phyloP scores from a whole-genome alignment of 37 sponge, comb jelly and placozoan genomes.

The Agelas oroides region DNA sequence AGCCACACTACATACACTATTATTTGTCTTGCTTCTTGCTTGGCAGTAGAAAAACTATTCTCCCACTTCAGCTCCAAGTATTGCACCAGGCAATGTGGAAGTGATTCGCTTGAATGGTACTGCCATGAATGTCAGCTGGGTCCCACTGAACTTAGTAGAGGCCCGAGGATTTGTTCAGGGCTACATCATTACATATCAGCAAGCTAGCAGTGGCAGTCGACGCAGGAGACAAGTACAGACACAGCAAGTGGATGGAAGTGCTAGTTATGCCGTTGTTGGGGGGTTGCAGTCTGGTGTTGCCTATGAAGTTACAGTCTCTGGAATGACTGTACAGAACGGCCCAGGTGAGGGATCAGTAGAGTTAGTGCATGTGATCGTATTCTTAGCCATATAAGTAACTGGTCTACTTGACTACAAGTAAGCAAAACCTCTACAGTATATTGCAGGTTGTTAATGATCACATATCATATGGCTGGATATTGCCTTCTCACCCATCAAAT shows the following conservation, averaged over 20 bases:
- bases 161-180: slow-evolving; percentile 21
- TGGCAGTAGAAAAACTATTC: too few species aligned
- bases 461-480: too few species aligned
- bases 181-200: slow-evolving; percentile 5
- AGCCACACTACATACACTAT: too few species aligned
- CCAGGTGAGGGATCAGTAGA: too few species aligned
- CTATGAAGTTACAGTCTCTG: slow-evolving; percentile 18
- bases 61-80: neutral
- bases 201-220: neutral
- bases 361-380: too few species aligned
- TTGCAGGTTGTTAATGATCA: too few species aligned
- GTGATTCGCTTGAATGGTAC: slow-evolving; percentile 5
- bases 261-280: neutral
- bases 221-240: neutral
- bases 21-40: too few species aligned
- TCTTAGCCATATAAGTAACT: too few species aligned
- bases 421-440: too few species aligned
- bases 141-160: slow-evolving; percentile 30
- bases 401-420: too few species aligned
- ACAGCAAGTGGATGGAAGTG: neutral
- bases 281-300: slow-evolving; percentile 5
- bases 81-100: slow-evolving; percentile 13
- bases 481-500: too few species aligned
- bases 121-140: slow-evolving; percentile 29
- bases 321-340: neutral